Conservation (phyloP, 2,113 vertebrate genomes). For the Tachysurus fulvidraco region DNA sequence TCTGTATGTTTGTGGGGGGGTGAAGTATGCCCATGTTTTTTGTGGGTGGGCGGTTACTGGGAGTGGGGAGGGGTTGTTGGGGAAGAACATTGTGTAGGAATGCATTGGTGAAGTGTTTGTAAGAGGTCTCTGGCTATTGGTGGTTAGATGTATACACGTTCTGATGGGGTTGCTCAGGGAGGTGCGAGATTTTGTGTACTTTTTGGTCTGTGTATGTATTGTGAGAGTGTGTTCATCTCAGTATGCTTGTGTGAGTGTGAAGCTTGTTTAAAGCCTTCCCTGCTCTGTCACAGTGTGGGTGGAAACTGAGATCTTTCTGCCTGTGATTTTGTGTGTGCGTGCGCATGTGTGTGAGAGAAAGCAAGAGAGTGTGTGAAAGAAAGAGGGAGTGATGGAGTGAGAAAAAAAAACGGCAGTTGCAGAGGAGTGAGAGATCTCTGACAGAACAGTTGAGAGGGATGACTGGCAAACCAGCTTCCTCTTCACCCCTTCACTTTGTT, state of each 20-base stretch:
- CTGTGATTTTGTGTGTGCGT: slow-evolving; percentile 42
- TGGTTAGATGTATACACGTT: not conserved
- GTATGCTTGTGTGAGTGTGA: slow-evolving; percentile 43
- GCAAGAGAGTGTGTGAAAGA: slow-evolving; percentile 39
- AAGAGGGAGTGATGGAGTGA: slow-evolving; percentile 45
- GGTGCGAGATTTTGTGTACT: slow-evolving; percentile 15
- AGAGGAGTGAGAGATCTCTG: slow-evolving; percentile 50
- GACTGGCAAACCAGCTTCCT: slow-evolving; percentile 37
- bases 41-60: not conserved
- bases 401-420: slow-evolving; percentile 43
- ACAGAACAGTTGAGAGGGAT: slow-evolving; percentile 46
- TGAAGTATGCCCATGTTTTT: not conserved
- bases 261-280: slow-evolving; percentile 43
- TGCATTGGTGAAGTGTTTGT: not conserved
- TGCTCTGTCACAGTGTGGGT: slow-evolving; percentile 49
- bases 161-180: not conserved
- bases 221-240: slow-evolving; percentile 11
- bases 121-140: not conserved
- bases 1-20: not conserved
- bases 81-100: not conserved
- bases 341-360: slow-evolving; percentile 31
- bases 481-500: not conserved
- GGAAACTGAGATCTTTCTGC: slow-evolving; percentile 52
- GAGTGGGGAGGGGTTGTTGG: not conserved
- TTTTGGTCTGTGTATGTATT: not conserved